Base-by-base conservation (phyloP, 2,113 vertebrate species). In the Stegostoma tigrinum region DNA sequence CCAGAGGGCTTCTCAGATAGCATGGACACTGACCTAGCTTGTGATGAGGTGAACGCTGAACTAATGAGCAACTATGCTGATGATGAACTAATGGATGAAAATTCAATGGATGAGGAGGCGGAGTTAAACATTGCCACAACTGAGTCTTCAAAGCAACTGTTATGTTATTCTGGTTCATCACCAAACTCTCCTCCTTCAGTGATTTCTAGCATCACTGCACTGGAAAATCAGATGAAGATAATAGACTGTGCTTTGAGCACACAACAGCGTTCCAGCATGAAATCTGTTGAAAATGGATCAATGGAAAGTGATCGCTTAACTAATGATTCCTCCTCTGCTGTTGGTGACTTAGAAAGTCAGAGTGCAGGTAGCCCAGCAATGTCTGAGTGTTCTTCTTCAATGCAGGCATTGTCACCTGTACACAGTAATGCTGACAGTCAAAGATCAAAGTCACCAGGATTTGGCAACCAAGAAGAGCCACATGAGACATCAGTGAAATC, bases 171-270 rank as follows among this genome's bases (percentile, higher is more conserved):
- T 14, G 97, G 97, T 95, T 98, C 98, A 0, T 97, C 98, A 96
- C 99, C 99, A 7, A 97, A 97, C 96, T 99, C 99, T 0, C 99
- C 99, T 0, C 99, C 99, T 86, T 99, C 99, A 0, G 98, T 99
- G 96, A 99, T 99, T 96, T 99, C 99, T 96, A 99, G 99, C 97
- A 99, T 99, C 66, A 98, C 99, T 86, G 98, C 99, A 91, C 97
- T 99, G 96, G 99, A 99, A 97, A 99, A 99, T 97, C 99, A 99
- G 97, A 99, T 99, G 98, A 99, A 99, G 96, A 98, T 99, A 98
- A 99, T 99, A 55, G 99, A 99, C 97, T 98, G 98, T 55, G 98
- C 98, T 96, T 98, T 98, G 97, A 98, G 97, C 97, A 98, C 98
- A 96, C 98, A 97, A 95, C 98, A 98, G 96, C 97, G 98, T 96